Base-by-base conservation (phyloP, 2,113 vertebrate species). In the Todiramphus saurophagus region DNA sequence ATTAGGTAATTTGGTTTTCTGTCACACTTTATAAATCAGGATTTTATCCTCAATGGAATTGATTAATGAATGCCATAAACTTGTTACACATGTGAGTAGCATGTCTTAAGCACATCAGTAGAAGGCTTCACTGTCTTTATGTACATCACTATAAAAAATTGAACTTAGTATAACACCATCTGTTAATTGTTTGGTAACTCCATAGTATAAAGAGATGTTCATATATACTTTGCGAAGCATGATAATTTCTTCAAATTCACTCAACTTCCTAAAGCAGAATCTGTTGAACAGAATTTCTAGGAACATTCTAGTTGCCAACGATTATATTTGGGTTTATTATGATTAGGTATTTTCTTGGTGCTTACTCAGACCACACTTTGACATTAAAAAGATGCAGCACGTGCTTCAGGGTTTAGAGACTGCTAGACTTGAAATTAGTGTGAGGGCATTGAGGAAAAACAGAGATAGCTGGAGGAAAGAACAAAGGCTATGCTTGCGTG, bases 391-490 rank as follows among this genome's bases (percentile, higher is more conserved):
- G 75, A 60, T 41, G 51, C 4, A 66, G 44, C 62, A 59, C 33
- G 7, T 6, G 2, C 64, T 86, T 86, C 39, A 70, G 53, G 20
- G 20, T 68, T 87, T 89, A 20, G 30, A 79, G 44, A 14, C 39
- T 87, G 5, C 58, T 82, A 60, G 69, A 37, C 39, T 84, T 87
- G 39, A 72, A 69, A 60, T 77, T 67, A 86, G 92, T 70, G 64
- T 55, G 85, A 93, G 33, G 72, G 60, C 21, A 39, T n/a, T 60
- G 66, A 93, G 73, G 66, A 68, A 95, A 90, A 84, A 21, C 66
- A 76, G 58, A 25, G 41, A 78, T 89, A 77, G 82, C 51, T 90
- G 58, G 60, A 93, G 62, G 79, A 89, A 82, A 94, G 89, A 97
- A 89, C 88, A 96, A 87, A 94, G 92, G 73, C 80, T 75, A 13